Evolutionary conservation across 2,888 invertebrate species (phyloP).

Genomic region (Emmelina monodactyla): DNA sequence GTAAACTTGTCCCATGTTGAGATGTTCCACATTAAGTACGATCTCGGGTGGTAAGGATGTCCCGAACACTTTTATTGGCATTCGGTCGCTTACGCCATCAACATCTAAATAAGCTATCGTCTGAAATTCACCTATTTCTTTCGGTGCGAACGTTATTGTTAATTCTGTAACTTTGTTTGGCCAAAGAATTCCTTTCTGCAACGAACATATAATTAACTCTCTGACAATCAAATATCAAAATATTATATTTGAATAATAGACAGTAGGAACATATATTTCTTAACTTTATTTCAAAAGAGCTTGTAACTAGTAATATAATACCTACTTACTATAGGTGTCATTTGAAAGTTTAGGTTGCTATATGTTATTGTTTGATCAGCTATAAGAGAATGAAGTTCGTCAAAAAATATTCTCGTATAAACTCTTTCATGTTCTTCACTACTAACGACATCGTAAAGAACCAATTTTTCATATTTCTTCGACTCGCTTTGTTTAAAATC

Average conservation of each 20-base stretch:
- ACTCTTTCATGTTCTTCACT: slow-evolving; percentile 48
- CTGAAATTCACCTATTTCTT: slow-evolving; percentile 52
- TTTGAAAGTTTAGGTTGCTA: slow-evolving; percentile 51
- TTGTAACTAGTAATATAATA: too few species aligned
- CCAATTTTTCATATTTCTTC: slow-evolving; percentile 36
- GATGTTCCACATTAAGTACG: slow-evolving; percentile 58
- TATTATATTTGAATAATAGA: background rate
- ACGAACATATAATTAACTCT: slow-evolving; percentile 7
- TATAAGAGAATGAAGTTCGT: slow-evolving; percentile 48
- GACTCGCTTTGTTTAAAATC: slow-evolving; percentile 41
- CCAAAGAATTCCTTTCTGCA: slow-evolving; percentile 67
- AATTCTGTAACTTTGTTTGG: slow-evolving; percentile 61
- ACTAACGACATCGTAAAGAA: slow-evolving; percentile 44
- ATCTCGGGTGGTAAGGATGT: slow-evolving; percentile 66
- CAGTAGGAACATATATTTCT: too few species aligned
- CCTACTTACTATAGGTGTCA: slow-evolving; percentile 63
- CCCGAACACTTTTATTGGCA: slow-evolving; percentile 60
- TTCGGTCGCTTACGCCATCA: slow-evolving; percentile 58
- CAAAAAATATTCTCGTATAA: slow-evolving; percentile 49
- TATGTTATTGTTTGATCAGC: slow-evolving; percentile 42
- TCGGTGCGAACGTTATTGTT: slow-evolving; percentile 63
- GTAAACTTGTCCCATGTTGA: slow-evolving; percentile 66
- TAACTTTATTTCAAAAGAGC: too few species aligned
- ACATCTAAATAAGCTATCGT: slow-evolving; percentile 66
- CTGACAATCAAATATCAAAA: too few species aligned